phyloP scores from a whole-genome alignment of 2,113 vertebrate species.

The Tetrao urogallus region DNA sequence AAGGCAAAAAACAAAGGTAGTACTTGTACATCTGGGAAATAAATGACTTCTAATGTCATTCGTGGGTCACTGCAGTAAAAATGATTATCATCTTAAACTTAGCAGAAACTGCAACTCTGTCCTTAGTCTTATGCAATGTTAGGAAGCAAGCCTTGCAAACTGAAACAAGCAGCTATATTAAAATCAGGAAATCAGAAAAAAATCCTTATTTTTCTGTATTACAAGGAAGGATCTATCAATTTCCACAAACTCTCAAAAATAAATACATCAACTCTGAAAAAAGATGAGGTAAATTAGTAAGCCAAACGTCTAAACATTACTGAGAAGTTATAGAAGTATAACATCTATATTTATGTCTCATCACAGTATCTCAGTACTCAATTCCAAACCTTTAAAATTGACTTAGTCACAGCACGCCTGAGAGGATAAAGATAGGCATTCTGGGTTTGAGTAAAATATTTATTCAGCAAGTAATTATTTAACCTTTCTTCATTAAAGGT shows the following conservation, averaged over 20 bases:
- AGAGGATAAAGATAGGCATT: neutral
- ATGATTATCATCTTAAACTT: neutral
- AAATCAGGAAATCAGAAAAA: neutral
- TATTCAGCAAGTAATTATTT: neutral
- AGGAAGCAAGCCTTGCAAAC: neutral
- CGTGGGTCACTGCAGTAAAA: neutral
- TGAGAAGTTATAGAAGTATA: neutral
- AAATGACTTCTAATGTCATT: neutral
- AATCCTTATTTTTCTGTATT: neutral
- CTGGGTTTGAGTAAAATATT: neutral
- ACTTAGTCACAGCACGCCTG: neutral
- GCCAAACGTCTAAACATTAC: neutral
- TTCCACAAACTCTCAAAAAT: neutral
- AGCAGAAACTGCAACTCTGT: neutral
- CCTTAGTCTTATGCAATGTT: neutral
- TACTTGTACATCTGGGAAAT: neutral
- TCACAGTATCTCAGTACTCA: neutral
- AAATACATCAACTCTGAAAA: neutral
- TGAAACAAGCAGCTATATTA: neutral
- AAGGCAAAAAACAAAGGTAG: neutral
- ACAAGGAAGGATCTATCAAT: neutral
- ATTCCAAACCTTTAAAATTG: neutral
- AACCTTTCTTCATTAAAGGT: neutral
- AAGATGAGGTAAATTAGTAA: neutral
- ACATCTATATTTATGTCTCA: accelerated